Percentiles rank a stretch among this genome's conserved stretches.
phyloP scores from a whole-genome alignment of 2,888 invertebrate genomes.

The Pheosia tremula region DNA sequence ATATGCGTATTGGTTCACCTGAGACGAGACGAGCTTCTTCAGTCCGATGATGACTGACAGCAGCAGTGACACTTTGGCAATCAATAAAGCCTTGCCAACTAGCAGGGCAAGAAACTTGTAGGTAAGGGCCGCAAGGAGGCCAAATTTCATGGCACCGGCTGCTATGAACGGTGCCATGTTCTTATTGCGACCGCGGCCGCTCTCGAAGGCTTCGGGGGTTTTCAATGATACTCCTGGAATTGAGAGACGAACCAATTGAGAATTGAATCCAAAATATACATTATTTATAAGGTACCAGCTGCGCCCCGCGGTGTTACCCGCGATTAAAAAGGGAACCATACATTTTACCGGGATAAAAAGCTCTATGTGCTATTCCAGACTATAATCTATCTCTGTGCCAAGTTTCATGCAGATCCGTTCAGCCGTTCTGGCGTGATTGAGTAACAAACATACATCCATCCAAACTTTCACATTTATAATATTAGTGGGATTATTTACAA shows the following conservation, averaged over 20 bases:
- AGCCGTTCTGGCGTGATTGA: no score
- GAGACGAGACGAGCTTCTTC: constrained; percentile 92
- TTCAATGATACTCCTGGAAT: constrained; percentile 88
- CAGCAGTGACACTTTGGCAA: constrained; percentile 93
- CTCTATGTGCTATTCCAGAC: no score
- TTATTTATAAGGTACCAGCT: no score
- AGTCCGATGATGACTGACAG: constrained; percentile 92
- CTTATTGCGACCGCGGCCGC: constrained; percentile 90
- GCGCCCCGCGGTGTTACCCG: no score
- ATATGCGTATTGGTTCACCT: constrained; percentile 68
- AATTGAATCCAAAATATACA: no score
- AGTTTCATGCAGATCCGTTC: no score
- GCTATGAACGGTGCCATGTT: constrained; percentile 89
- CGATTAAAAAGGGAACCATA: no score
- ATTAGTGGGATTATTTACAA: no score
- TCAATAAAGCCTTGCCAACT: constrained; percentile 93
- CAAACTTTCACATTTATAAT: no score
- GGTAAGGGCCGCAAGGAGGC: constrained; percentile 90
- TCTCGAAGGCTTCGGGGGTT: constrained; percentile 83
- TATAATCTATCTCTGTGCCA: no score
- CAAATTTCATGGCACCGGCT: constrained; percentile 91
- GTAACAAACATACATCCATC: no score
- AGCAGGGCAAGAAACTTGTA: constrained; percentile 92
- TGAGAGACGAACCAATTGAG: constrained; percentile 13
- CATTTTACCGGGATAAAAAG: no score